phyloP scores from a whole-genome alignment of 2,888 invertebrate species.

The Arge pagana region DNA sequence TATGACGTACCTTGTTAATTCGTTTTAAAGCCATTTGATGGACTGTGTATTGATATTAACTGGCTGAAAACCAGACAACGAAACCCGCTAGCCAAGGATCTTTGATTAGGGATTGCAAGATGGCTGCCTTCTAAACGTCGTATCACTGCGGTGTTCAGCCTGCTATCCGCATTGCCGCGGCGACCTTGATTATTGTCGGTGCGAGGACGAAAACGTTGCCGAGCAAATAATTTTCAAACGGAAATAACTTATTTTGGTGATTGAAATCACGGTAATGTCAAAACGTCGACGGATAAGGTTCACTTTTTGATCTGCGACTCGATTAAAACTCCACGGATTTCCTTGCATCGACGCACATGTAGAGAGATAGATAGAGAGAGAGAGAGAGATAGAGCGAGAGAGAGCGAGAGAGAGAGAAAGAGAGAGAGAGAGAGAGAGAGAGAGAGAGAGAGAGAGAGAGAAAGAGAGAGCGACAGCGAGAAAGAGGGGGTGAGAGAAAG shows the following conservation, averaged over 20 bases:
- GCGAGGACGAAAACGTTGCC: no score
- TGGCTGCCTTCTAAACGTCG: slow-evolving; percentile 82
- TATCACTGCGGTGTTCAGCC: slow-evolving; percentile 72
- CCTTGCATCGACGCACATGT: slow-evolving; percentile 48
- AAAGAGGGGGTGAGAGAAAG: no score
- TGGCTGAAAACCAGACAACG: slow-evolving; percentile 81
- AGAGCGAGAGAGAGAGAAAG: no score
- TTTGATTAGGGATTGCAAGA: slow-evolving; percentile 87
- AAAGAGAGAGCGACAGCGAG: no score
- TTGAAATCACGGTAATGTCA: neutral
- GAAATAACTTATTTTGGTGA: no score
- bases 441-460: no score
- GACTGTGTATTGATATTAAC: slow-evolving; percentile 67
- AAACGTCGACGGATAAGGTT: slow-evolving; percentile 4
- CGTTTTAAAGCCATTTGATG: slow-evolving; percentile 89
- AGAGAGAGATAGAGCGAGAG: no score
- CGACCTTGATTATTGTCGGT: no score
- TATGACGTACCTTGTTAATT: slow-evolving; percentile 89
- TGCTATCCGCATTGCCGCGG: slow-evolving; percentile 30
- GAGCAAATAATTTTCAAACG: no score
- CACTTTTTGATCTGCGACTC: slow-evolving; percentile 34
- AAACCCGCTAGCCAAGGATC: slow-evolving; percentile 81
- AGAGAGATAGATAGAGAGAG: no score
- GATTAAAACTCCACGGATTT: slow-evolving; percentile 44
- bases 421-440: no score